A percentile compares a stretch with the other conserved stretches of the same genome.
Conservation (phyloP, 2,797 vertebrate genomes). For the Coluber constrictor region DNA sequence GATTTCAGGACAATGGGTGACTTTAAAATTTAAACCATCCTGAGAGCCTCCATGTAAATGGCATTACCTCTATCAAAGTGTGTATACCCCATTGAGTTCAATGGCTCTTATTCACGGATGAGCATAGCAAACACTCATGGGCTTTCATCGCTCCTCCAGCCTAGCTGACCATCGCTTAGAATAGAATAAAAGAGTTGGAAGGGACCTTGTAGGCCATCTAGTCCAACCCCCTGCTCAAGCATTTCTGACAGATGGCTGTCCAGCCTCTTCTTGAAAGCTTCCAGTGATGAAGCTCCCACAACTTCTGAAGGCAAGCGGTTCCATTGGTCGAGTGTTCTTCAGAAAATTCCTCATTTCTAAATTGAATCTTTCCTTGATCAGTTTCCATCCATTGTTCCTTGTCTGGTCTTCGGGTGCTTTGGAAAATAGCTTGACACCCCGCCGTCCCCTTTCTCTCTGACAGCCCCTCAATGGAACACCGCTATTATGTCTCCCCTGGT, state of each 20-base stretch:
- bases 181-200: too few species aligned
- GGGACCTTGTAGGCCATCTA: too few species aligned
- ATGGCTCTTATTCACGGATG: not conserved
- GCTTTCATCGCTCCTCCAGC: too few species aligned
- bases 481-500: not conserved
- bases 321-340: not conserved
- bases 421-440: not conserved
- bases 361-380: not conserved
- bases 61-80: too few species aligned
- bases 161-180: not conserved
- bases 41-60: too few species aligned
- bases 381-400: not conserved
- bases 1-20: not conserved
- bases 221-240: too few species aligned
- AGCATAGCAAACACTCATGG: too few species aligned
- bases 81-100: too few species aligned
- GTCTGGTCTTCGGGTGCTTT: not conserved
- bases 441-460: not conserved
- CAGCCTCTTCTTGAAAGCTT: not conserved
- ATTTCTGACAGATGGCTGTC: not conserved
- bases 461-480: not conserved
- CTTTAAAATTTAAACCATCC: not conserved
- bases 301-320: not conserved
- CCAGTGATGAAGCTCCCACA: not conserved
- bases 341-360: not conserved